Percentiles rank a stretch among this genome's conserved stretches.
These are phyloP conservation scores for Catalaphyllia jardinei DNA, from an alignment of 64 coral and sea anemone genomes.

Conservation along the genomic window DNA sequence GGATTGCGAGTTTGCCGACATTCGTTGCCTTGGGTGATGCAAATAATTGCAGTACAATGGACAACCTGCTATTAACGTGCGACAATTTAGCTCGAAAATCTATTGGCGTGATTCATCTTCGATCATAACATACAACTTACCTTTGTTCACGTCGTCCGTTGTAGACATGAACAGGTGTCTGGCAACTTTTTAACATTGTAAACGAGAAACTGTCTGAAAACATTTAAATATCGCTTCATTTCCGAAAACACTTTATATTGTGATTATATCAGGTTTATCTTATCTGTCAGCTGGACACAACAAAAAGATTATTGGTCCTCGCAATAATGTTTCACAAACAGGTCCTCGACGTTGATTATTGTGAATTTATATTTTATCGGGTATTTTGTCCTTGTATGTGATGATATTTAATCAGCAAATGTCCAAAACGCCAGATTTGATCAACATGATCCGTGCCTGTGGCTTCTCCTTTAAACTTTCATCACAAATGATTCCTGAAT, in stretches of 20 bases:
- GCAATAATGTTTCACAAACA: neutral
- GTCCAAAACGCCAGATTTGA: neutral
- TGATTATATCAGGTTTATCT: neutral
- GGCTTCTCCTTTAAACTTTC: neutral
- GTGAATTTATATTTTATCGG: neutral
- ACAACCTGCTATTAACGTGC: neutral
- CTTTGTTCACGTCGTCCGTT: neutral
- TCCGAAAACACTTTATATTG: neutral
- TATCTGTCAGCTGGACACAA: neutral
- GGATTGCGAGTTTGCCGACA: neutral
- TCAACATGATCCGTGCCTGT: neutral
- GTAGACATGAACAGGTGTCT: neutral
- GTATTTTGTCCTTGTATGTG: neutral
- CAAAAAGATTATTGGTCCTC: neutral
- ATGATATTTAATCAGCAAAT: neutral
- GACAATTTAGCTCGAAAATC: neutral
- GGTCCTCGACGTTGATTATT: neutral
- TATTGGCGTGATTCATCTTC: neutral
- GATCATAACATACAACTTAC: neutral
- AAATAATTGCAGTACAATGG: neutral
- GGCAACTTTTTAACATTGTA: neutral
- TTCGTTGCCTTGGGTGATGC: neutral
- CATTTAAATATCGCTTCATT: neutral
- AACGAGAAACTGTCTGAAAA: conserved; percentile 1
- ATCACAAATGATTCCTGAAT: neutral